Base-by-base conservation (phyloP, 1,140 invertebrate species). In the Periplaneta americana region DNA sequence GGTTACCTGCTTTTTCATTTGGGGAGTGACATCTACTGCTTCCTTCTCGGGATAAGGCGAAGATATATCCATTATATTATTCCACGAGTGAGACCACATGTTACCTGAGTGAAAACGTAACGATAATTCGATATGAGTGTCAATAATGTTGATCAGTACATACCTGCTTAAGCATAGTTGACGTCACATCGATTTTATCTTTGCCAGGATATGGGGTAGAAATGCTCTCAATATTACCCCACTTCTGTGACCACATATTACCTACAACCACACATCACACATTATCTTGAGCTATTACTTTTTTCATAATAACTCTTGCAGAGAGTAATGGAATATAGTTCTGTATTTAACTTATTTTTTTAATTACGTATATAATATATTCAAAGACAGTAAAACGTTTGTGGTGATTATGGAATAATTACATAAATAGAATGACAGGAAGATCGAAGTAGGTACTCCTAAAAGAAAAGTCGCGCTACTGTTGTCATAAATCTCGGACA, bases 21-120 rank as follows among this genome's bases (percentile, higher is more conserved):
- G 90, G n/a, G 89, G 87, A 0, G 93, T 94, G 15, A 96, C 92
- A 87, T 97, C 94, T 0, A 95, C 88, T 35, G 93, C 89, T 33
- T 92, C 89, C 83, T 93, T 93, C 11, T 93, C 91, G 0, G 94
- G 94, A 87, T 93, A 97, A 0, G 97, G 97, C 13, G 92, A 89
- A 0, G 93, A 92, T 22, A 95, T 90, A 18, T 94, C 89, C 74
- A 91, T 93, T 34, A 98, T 91, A 84, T 96, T 94, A 22, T 88
- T 89, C 97, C 97, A 98, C 0, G 91, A 91, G 88, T 98, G 96
- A 0, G 95, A 95, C 97, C 97, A 98, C 94, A 98, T 96, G 85
- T 98, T 83, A 75, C 83, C 95, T 80, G 39, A 11, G 35, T 31
- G 48, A 28, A 66, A 66, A 66, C 5, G n/a, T 66, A 66, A 66